phyloP scores from a whole-genome alignment of 2,888 invertebrate genomes.

The Tenthredo distinguenda region DNA sequence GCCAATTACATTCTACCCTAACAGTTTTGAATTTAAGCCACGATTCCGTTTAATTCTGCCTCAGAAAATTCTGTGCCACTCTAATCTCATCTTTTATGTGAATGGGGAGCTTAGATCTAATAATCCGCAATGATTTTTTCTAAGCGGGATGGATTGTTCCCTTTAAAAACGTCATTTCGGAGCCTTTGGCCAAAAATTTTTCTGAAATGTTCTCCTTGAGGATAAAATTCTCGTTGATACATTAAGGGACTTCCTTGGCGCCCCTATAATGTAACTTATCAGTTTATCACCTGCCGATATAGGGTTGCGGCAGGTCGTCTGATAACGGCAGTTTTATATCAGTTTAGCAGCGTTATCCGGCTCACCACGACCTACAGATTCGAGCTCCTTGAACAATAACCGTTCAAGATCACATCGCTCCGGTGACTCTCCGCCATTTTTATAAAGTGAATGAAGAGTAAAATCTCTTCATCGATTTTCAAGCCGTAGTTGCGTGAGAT shows the following conservation, averaged over 20 bases:
- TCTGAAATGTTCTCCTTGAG: not conserved
- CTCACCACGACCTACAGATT: slow-evolving; percentile 1
- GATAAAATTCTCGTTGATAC: not conserved
- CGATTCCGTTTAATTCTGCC: not conserved
- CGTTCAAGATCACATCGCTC: not conserved
- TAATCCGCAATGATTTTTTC: slow-evolving; percentile 1
- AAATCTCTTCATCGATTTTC: not conserved
- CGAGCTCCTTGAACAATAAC: not conserved
- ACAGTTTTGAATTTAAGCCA: not conserved
- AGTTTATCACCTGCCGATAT: slow-evolving; percentile 3
- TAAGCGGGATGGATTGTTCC: not conserved
- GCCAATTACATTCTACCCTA: not conserved
- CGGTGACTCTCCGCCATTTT: not conserved
- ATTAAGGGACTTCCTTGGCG: not conserved
- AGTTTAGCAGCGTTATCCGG: slow-evolving; percentile 6
- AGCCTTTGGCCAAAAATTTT: not conserved
- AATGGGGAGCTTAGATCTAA: not conserved
- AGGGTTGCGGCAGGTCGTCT: not conserved
- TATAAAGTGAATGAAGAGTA: not conserved
- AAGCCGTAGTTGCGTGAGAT: not conserved
- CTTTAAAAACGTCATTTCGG: not conserved
- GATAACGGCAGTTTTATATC: not conserved
- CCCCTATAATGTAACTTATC: not conserved
- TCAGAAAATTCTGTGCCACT: not conserved
- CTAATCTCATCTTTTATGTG: slow-evolving; percentile 21